These are phyloP conservation scores for Naso thynnoides DNA, from an alignment of 2,797 vertebrate genomes.

Conservation along the genomic window DNA sequence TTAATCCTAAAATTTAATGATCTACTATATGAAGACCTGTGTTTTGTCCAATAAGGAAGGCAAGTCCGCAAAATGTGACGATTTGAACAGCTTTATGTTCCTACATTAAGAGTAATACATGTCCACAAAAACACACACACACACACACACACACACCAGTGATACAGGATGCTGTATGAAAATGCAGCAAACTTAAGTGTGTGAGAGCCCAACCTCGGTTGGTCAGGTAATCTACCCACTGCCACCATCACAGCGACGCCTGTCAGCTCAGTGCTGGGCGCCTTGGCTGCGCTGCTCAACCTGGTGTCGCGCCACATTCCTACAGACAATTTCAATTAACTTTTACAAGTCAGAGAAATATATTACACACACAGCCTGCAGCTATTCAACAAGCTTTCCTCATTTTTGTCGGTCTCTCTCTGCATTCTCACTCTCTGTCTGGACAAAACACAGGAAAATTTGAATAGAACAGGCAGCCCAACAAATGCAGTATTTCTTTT, in stretches of 20 bases:
- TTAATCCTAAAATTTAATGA: no score
- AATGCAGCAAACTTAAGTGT: not conserved
- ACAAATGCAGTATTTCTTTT: not conserved
- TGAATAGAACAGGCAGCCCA: not conserved
- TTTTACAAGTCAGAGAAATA: conserved; percentile 69
- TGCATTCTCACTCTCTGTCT: conserved; percentile 11
- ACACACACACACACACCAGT: not conserved
- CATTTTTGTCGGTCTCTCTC: conserved; percentile 35
- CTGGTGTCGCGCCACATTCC: conserved; percentile 54
- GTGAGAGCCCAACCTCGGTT: conserved; percentile 33
- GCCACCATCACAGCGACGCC: conserved; percentile 40
- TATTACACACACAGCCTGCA: conserved; percentile 34
- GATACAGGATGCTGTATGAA: conserved; percentile 18
- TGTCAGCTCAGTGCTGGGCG: conserved; percentile 58
- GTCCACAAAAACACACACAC: no score
- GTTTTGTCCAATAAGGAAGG: no score
- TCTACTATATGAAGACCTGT: no score
- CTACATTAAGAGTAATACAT: no score
- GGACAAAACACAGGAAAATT: conserved; percentile 25
- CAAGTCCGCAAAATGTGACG: no score
- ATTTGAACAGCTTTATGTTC: no score
- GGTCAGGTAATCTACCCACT: conserved; percentile 63
- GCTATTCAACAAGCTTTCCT: conserved; percentile 27
- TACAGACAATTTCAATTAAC: conserved; percentile 78
- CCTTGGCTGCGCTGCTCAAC: conserved; percentile 50